Percentiles rank a stretch among this genome's conserved stretches.
These are phyloP conservation scores for Heliornis fulica DNA, from an alignment of 2,113 vertebrate species.

Conservation along the genomic window DNA sequence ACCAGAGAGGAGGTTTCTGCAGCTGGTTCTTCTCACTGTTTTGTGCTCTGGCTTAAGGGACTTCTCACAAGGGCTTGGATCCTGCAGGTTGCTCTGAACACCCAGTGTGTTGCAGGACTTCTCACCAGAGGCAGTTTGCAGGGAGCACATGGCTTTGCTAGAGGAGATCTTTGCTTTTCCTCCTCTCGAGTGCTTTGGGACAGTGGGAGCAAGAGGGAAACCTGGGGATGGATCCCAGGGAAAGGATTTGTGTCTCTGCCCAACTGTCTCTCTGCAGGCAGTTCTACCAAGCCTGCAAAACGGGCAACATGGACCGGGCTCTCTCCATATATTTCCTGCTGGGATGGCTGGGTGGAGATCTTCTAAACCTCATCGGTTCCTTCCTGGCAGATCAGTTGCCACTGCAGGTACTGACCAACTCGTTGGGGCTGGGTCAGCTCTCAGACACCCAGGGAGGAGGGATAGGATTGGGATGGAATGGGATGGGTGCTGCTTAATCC, in stretches of 20 bases:
- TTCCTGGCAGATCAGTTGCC: slow-evolving; percentile 92
- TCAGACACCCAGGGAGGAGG: background rate
- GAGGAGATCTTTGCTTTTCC: background rate
- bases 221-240: background rate
- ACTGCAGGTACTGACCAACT: slow-evolving; percentile 81
- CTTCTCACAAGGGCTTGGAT: background rate
- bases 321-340: slow-evolving; percentile 94
- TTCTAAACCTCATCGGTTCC: slow-evolving; percentile 92
- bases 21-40: background rate
- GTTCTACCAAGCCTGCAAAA: slow-evolving; percentile 87
- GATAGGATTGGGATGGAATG: background rate
- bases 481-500: background rate
- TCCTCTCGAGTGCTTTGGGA: accelerated
- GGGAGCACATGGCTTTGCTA: background rate
- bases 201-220: background rate
- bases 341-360: slow-evolving; percentile 90
- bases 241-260: background rate
- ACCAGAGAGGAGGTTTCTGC: background rate
- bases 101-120: background rate
- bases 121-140: accelerated
- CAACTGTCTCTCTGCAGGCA: slow-evolving; percentile 74
- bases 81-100: background rate
- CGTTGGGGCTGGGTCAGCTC: background rate
- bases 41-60: accelerated
- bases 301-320: slow-evolving; percentile 90